phyloP scores from a whole-genome alignment of 2,113 vertebrate genomes.

The Catharus bicknelli region DNA sequence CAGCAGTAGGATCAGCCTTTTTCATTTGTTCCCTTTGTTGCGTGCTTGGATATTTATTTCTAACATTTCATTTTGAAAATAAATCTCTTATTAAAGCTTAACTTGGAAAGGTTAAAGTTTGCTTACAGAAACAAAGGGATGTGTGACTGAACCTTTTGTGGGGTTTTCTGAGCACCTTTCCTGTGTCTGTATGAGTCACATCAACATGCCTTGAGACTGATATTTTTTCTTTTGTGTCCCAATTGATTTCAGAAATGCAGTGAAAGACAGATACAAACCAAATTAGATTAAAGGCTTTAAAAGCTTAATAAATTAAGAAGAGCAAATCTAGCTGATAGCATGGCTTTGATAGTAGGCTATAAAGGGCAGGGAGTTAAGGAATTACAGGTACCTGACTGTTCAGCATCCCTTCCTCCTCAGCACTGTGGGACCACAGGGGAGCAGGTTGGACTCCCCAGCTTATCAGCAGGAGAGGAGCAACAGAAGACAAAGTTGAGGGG shows the following conservation, averaged over 20 bases:
- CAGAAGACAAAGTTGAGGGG: not conserved
- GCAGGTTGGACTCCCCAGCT: not conserved
- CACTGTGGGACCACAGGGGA: not conserved
- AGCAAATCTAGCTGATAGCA: conserved; percentile 8
- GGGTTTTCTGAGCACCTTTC: not conserved
- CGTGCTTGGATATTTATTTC: not conserved
- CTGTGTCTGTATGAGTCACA: fast-evolving
- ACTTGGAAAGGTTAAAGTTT: not conserved
- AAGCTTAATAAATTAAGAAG: conserved; percentile 26
- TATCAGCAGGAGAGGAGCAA: not conserved
- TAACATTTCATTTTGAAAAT: not conserved
- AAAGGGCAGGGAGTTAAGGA: not conserved
- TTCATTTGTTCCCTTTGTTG: not conserved
- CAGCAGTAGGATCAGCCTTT: not conserved
- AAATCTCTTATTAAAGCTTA: not conserved
- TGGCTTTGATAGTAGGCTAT: not conserved
- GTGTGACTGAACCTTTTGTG: not conserved
- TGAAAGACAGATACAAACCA: not conserved
- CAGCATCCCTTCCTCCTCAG: not conserved
- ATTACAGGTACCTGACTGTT: not conserved
- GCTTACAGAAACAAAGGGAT: not conserved
- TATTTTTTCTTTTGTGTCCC: not conserved
- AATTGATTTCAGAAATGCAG: not conserved
- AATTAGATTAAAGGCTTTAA: conserved; percentile 46
- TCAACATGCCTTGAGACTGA: not conserved